Evolutionary conservation across 2,113 vertebrate species (phyloP).

Genomic region (Puma concolor): DNA sequence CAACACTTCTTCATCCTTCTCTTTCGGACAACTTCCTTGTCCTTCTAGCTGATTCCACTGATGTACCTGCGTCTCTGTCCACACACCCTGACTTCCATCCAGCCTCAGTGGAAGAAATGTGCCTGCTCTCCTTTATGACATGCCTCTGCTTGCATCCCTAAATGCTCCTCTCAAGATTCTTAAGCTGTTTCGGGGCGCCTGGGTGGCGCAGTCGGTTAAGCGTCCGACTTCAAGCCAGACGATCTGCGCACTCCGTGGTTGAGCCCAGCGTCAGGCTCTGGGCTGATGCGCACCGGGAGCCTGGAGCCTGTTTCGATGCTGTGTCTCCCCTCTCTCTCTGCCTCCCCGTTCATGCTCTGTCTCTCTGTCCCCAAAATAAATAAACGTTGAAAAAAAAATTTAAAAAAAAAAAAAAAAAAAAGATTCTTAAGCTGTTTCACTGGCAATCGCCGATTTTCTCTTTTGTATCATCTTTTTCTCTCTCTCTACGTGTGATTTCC

Average conservation of each 20-base stretch:
- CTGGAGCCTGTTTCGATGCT: too few relatives aligned
- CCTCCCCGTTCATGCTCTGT: too few relatives aligned
- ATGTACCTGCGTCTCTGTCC: not conserved
- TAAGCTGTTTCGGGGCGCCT: not conserved
- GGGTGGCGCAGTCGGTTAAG: too few relatives aligned
- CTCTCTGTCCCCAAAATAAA: too few relatives aligned
- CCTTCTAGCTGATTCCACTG: not conserved
- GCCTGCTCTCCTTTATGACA: too few relatives aligned
- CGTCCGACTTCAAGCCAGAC: too few relatives aligned
- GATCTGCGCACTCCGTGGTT: too few relatives aligned
- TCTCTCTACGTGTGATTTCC: not conserved
- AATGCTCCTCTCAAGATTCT: not conserved
- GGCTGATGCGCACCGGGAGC: too few relatives aligned
- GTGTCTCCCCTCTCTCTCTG: too few relatives aligned
- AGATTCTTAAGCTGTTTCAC: not conserved
- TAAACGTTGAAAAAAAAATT: too few relatives aligned
- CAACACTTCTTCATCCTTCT: not conserved
- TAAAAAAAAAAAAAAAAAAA: too few relatives aligned
- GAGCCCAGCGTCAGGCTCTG: too few relatives aligned
- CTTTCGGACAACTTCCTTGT: not conserved
- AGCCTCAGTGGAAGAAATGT: not conserved
- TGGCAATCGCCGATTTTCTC: not conserved
- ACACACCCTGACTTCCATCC: not conserved
- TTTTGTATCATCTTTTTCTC: not conserved
- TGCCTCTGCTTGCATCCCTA: not conserved